Conservation (phyloP, 2,113 vertebrate genomes). For the Oceanodroma tethys region DNA sequence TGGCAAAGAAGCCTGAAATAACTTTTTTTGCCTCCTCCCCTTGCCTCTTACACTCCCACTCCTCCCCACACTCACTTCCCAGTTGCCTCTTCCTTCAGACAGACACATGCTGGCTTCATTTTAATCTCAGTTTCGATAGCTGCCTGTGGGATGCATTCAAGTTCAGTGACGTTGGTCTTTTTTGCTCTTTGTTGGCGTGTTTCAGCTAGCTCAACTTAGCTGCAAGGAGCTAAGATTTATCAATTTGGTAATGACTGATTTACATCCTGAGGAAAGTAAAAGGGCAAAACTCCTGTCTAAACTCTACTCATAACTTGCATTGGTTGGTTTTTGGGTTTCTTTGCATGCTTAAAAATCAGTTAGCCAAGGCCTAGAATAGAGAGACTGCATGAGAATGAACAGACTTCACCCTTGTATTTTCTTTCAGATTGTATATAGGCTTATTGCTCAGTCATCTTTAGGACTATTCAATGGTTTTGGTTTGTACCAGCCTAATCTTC, state of each 20-base stretch:
- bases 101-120: background rate
- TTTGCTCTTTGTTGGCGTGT: background rate
- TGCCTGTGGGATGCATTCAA: background rate
- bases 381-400: background rate
- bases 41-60: background rate
- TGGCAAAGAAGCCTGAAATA: background rate
- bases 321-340: background rate
- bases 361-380: background rate
- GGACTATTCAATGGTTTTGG: background rate
- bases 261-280: background rate
- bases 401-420: background rate
- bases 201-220: background rate
- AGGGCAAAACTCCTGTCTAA: background rate
- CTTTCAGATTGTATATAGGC: background rate
- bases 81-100: background rate
- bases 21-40: background rate
- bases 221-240: background rate
- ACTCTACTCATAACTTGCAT: background rate
- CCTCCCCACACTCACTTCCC: fast-evolving
- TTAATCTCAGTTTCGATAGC: background rate
- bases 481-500: background rate
- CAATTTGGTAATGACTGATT: background rate
- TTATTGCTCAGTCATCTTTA: background rate
- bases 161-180: background rate
- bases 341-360: background rate